Evolutionary conservation across 2,113 vertebrate genomes (phyloP), one percentile per base, ranked within the genome.

Genomic region (Psilopogon haemacephalus): DNA sequence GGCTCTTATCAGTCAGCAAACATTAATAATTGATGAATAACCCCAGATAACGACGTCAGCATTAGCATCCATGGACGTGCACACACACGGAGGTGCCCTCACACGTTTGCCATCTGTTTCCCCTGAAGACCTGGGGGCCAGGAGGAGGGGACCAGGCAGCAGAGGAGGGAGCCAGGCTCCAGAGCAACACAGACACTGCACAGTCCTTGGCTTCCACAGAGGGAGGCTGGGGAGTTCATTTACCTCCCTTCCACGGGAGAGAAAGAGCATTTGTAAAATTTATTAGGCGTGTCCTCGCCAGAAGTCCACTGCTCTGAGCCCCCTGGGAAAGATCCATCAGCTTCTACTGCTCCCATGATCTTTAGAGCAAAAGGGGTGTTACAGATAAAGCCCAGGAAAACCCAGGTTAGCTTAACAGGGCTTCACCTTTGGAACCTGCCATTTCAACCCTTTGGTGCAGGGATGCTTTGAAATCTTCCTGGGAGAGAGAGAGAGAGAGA

Each of bases 21-120:
- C 14, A 67, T 54, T 24, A 89, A 88, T 82, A 79, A 78, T 15
- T 67, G 89, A 92, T 85, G 83, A 80, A 48, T 48, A 44, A 52
- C 80, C 74, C 54, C 26, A 17, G 87, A 56, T 28, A 75, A n/a
- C 7, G 7, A 58, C 6, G 8, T 84, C 95, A 76, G 4, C 65
- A 5, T 1, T 16, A 55, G 37, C 62, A n/a, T 18, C 71, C 81
- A 12, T 0, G 7, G 86, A 21, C 1, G 15, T 3, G 55, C 27
- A 2, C 1, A 14, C 40, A 21, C 52, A 18, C 42, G 19, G 5
- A 23, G 79, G 1, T 17, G 77, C 84, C 87, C 92, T 38, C 86
- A 50, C 69, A 86, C 92, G 58, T 18, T 8, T 19, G 15, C 84
- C 95, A 90, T 10, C 91, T 92, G 91, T 3, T 60, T 37, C 58